Evolutionary conservation across 2,113 vertebrate genomes (phyloP).

Genomic region (Osmerus mordax): DNA sequence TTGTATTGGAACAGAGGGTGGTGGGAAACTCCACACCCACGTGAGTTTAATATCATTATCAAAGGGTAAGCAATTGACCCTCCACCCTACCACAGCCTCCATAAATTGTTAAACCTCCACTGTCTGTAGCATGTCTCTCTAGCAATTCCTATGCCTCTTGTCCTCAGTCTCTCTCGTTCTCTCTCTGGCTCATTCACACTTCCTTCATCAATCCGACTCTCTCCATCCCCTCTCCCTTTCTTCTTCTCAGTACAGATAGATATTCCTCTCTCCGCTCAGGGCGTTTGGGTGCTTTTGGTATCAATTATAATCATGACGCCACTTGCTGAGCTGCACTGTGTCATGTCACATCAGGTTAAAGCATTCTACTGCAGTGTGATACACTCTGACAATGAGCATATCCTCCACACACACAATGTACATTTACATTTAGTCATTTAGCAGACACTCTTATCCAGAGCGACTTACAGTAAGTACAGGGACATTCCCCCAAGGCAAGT

Average conservation of each 20-base stretch:
- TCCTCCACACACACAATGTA: constrained; percentile 26
- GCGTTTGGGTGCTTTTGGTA: constrained; percentile 50
- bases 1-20: not conserved
- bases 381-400: constrained; percentile 43
- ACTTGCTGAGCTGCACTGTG: constrained; percentile 55
- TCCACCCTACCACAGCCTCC: not conserved
- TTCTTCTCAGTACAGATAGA: constrained; percentile 1
- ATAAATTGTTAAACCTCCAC: not conserved
- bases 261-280: constrained; percentile 23
- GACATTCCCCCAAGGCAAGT: too few relatives aligned
- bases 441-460: too few relatives aligned
- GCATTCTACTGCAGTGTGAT: constrained; percentile 44
- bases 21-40: not conserved
- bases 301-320: constrained; percentile 56
- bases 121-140: not conserved
- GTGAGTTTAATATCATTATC: too few relatives aligned
- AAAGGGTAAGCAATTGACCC: too few relatives aligned
- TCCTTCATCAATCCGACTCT: not conserved
- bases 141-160: not conserved
- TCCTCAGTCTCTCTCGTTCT: not conserved
- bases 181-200: not conserved
- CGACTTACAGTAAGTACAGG: too few relatives aligned
- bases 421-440: too few relatives aligned
- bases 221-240: not conserved
- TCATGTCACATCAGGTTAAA: constrained; percentile 53